Base-by-base conservation (phyloP, 2,797 vertebrate species). In the Tragelaphus eurycerus region DNA sequence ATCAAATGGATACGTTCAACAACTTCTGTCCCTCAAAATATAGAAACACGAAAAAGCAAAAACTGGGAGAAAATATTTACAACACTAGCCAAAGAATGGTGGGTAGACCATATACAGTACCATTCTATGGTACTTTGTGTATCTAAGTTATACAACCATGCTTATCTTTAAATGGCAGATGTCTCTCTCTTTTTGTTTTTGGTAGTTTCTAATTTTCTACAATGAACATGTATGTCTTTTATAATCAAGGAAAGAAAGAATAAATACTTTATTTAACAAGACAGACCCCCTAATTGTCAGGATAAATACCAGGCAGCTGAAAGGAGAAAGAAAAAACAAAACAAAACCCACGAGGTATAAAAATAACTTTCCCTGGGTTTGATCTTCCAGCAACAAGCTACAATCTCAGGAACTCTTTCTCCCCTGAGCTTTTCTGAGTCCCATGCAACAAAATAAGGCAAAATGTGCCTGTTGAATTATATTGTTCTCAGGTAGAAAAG, bases 331-430 rank as follows among this genome's bases (percentile, higher is more conserved):
- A 29, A 6, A 54, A 74, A 6, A 50, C n/a, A 23, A 52, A 74
- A 89, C 67, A 84, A n/a, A 96, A 93, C 31, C 43, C 94, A 93
- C 87, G 79, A 86, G 93, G 89, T 96, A 97, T 95, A 98, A 98
- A 98, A 98, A 98, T 98, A 98, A 95, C 97, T 96, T 93, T 94
- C 87, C 88, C 71, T 93, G 71, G 57, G 87, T 93, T 98, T 97
- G 94, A 97, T 96, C 95, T 92, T 98, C 81, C 94, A 93, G 95
- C 88, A 94, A 82, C 31, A 67, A 78, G 64, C 57, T 83, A 96
- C 92, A 96, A 97, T 98, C 97, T 97, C 94, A 96, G 96, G 96
- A 98, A 97, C 96, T 95, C 83, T 67, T 88, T 95, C 55, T 93
- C 93, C 97, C 71, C 55, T 96, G 97, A 97, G 93, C 34, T 95